Evolutionary conservation across 1,140 invertebrate genomes (phyloP), one percentile per base, ranked within the genome.

Genomic region (Harpegnathos saltator): DNA sequence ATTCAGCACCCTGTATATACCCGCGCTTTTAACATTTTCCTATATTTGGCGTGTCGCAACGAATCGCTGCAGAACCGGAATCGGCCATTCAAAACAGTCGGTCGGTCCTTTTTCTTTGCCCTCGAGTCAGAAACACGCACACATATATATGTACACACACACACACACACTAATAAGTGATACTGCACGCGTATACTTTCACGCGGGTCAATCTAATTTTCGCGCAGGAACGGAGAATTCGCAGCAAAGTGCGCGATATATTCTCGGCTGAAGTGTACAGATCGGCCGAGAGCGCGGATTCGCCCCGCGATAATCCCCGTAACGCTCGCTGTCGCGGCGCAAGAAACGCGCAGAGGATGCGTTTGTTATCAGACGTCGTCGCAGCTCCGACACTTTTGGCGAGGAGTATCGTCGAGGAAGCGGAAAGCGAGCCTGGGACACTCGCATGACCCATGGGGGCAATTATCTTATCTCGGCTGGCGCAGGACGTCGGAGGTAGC

Each of bases 391-490:
- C 9, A 44, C 38, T 44, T 44, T n/a, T n/a, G n/a, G n/a, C n/a
- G n/a, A n/a, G n/a, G n/a, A 1, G 38, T 11, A 9, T 0, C 9
- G 11, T 44, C 7, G 7, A 44, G 38, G 38, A 14, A 33, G 3
- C 14, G 9, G 17, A 5, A 50, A 62, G 12, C 9, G n/a, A 24
- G 22, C 19, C 29, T 12, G 26, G n/a, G 56, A 33, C 7, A 15
- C 17, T 33, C 15, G 19, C 33, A 38, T 17, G 4, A 24, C 33
- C 22, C 11, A 44, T 11, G 17, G 14, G 38, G 24, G n/a, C 48
- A 48, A 80, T 71, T 80, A 59, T 69, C 54, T 80, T 80, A 80
- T 71, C 65, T 80, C 24, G 38, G 38, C 7, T 15, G 3, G 33
- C n/a, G 38, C 22, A 26, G 29, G 14, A 58, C 11, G n/a, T 65